Evolutionary conservation across 2,113 vertebrate species (phyloP).

Genomic region (Osmerus eperlanus): DNA sequence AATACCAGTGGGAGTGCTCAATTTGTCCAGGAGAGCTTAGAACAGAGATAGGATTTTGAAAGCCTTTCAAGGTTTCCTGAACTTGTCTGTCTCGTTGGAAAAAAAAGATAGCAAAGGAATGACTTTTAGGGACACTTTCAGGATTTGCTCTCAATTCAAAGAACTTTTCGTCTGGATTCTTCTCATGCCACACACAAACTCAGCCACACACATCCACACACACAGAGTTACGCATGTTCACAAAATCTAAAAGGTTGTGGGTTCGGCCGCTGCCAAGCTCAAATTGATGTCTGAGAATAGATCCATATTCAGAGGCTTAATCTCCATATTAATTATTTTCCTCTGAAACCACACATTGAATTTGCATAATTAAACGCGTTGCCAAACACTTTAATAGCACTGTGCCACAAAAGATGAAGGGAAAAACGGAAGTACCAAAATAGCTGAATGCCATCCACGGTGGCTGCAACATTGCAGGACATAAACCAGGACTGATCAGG

Average conservation of each 20-base stretch:
- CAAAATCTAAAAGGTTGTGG: conserved; percentile 20
- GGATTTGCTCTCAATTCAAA: conserved; percentile 1
- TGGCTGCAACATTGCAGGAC: conserved; percentile 1
- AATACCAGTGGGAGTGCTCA: background rate
- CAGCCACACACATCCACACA: background rate
- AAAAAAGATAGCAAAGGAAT: background rate
- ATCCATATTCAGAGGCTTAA: conserved; percentile 34
- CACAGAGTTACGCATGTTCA: background rate
- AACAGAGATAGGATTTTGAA: background rate
- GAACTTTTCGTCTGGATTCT: background rate
- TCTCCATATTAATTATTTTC: conserved; percentile 54
- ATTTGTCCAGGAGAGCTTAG: too few relatives aligned
- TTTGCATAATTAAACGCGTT: conserved; percentile 31
- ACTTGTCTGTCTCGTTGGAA: background rate
- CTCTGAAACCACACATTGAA: conserved; percentile 3
- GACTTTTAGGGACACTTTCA: background rate
- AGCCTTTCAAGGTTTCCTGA: conserved; percentile 12
- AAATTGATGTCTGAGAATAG: conserved; percentile 30
- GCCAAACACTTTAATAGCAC: background rate
- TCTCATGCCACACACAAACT: background rate
- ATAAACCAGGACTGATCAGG: background rate
- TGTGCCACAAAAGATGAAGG: background rate
- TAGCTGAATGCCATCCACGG: background rate
- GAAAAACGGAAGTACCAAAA: background rate
- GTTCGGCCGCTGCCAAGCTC: conserved; percentile 8